These are phyloP conservation scores for Hemicentrotus pulcherrimus DNA, from an alignment of 35 echinoderm and acorn worm species.

Conservation along the genomic window DNA sequence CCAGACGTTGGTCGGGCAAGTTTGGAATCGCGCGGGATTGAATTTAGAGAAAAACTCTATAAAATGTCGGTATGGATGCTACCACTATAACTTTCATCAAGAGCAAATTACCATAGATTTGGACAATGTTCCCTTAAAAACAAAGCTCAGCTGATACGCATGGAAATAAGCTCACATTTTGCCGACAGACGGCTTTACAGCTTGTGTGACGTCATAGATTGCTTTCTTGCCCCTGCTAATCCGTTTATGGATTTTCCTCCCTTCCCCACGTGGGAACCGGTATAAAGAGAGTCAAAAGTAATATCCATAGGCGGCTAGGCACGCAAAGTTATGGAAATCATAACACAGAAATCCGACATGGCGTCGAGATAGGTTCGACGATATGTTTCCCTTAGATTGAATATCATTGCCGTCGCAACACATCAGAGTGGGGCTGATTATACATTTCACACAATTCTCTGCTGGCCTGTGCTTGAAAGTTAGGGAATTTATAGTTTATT, in stretches of 20 bases:
- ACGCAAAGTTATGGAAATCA: not conserved
- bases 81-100: not conserved
- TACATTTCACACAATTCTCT: too few species aligned
- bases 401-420: not conserved
- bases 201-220: not conserved
- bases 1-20: too few species aligned
- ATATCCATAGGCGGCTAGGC: not conserved
- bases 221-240: slow-evolving; percentile 8
- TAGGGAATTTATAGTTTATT: too few species aligned
- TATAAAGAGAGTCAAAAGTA: not conserved
- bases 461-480: too few species aligned
- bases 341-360: not conserved
- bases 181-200: not conserved
- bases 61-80: not conserved
- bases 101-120: not conserved
- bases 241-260: slow-evolving; percentile 9
- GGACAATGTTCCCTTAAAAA: not conserved
- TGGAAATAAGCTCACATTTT: not conserved
- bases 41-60: not conserved
- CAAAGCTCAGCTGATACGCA: not conserved
- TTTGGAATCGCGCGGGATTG: too few species aligned
- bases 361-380: not conserved
- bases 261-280: not conserved
- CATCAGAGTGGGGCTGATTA: too few species aligned
- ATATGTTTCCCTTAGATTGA: not conserved